phyloP scores from a whole-genome alignment of 2,797 vertebrate species.

The Protonibea diacanthus region DNA sequence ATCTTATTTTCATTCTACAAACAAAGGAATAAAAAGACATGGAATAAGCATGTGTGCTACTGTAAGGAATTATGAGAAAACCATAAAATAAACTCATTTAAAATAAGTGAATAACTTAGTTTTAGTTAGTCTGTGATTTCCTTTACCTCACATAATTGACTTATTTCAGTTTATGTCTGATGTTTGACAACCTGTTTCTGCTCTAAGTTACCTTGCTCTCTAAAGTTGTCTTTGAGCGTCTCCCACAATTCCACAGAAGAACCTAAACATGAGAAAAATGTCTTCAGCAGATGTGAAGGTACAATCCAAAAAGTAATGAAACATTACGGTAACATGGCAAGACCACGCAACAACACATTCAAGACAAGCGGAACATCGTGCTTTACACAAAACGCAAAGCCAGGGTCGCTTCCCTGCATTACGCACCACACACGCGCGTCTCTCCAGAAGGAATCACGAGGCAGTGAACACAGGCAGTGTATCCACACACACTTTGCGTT shows the following conservation, averaged over 20 bases:
- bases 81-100: not conserved
- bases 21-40: constrained; percentile 8
- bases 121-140: not conserved
- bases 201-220: constrained; percentile 69
- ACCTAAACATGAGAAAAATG: constrained; percentile 6
- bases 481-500: too few relatives aligned
- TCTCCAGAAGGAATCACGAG: not conserved
- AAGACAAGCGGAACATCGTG: not conserved
- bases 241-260: constrained; percentile 13
- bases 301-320: not conserved
- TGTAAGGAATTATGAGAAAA: not conserved
- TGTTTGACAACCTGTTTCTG: not conserved
- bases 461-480: not conserved
- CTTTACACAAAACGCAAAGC: too few relatives aligned
- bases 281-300: not conserved
- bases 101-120: not conserved
- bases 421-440: not conserved
- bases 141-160: not conserved
- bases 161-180: not conserved
- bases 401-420: not conserved
- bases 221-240: constrained; percentile 43
- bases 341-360: not conserved
- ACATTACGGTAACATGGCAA: not conserved
- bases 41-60: not conserved
- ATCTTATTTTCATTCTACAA: constrained; percentile 91